These are phyloP conservation scores for Chrosomus eos DNA, from an alignment of 2,797 vertebrate genomes.

Conservation along the genomic window DNA sequence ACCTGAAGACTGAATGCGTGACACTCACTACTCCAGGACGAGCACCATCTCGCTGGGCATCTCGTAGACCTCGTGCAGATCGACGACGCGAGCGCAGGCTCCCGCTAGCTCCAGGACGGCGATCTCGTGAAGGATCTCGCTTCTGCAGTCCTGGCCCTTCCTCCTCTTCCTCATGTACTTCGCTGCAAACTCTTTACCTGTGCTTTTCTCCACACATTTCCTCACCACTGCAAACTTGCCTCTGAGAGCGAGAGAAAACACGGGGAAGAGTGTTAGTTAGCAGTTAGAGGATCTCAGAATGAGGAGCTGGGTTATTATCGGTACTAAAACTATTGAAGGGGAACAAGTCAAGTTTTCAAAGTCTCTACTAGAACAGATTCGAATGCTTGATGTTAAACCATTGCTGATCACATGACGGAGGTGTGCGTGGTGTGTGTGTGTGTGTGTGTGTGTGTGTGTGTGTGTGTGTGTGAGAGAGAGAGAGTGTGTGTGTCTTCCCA, in stretches of 20 bases:
- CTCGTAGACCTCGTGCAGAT: conserved; percentile 90
- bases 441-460: too few relatives aligned
- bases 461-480: too few relatives aligned
- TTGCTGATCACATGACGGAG: too few relatives aligned
- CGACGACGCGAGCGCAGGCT: conserved; percentile 83
- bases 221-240: conserved; percentile 94
- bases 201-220: conserved; percentile 88
- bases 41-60: conserved; percentile 91
- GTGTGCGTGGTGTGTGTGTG: too few relatives aligned
- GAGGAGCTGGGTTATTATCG: neutral
- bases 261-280: neutral
- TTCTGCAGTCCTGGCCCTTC: conserved; percentile 90
- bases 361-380: neutral
- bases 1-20: neutral
- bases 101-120: conserved; percentile 88
- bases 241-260: conserved; percentile 65
- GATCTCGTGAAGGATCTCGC: conserved; percentile 92
- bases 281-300: neutral
- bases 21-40: conserved; percentile 90
- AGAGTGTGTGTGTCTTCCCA: too few relatives aligned
- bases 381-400: neutral
- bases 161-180: conserved; percentile 96
- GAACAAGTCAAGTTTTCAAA: too few relatives aligned
- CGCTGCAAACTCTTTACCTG: conserved; percentile 88
- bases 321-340: neutral